Evolutionary conservation across 2,113 vertebrate species (phyloP).

Genomic region (Xiphophorus couchianus): DNA sequence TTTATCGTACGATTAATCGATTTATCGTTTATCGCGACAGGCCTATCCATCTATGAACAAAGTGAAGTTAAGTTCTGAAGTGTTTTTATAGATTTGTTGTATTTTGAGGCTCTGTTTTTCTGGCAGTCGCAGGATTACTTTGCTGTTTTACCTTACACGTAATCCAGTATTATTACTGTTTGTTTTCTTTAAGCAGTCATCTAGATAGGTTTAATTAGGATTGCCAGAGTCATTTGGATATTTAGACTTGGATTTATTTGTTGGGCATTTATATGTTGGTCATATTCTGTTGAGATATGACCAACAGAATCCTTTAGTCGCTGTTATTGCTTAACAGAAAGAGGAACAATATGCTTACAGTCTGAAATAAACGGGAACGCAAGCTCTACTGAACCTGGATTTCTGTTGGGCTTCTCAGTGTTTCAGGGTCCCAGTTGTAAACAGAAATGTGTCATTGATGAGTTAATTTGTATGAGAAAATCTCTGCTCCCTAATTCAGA

Average conservation of each 20-base stretch:
- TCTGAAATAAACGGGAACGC: too few relatives aligned
- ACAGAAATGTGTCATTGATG: constrained; percentile 1
- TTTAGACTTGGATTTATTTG: neutral
- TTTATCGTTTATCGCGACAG: too few relatives aligned
- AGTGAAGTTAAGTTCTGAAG: neutral
- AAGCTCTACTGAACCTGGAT: neutral
- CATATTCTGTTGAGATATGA: neutral
- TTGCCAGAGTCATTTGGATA: neutral
- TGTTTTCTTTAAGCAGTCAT: too few relatives aligned
- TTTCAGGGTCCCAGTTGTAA: constrained; percentile 10
- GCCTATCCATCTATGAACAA: neutral
- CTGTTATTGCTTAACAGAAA: neutral
- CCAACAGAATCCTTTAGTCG: neutral
- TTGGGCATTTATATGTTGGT: neutral
- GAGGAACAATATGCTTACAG: neutral
- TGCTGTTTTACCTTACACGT: too few relatives aligned
- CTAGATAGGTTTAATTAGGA: too few relatives aligned
- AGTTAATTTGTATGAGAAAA: constrained; percentile 31
- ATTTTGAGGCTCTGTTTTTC: too few relatives aligned
- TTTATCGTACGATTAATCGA: too few relatives aligned
- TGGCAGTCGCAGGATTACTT: too few relatives aligned
- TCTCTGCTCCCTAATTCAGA: constrained; percentile 20
- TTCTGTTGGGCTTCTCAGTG: neutral
- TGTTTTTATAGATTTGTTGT: neutral
- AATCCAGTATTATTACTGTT: too few relatives aligned